phyloP scores from a whole-genome alignment of 1,140 invertebrate species.

The Tetragnatha versicolor region DNA sequence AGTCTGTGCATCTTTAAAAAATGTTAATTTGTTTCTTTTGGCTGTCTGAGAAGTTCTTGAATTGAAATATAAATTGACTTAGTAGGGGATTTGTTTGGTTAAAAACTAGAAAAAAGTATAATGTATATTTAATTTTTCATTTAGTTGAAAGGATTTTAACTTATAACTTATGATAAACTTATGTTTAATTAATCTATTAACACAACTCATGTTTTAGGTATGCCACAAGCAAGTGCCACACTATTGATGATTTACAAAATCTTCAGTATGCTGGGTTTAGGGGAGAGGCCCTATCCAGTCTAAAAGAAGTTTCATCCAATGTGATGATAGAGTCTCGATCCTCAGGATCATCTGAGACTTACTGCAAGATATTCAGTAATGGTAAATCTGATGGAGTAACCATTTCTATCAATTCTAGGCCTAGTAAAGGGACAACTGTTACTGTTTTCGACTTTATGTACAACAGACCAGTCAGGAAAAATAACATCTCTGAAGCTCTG shows the following conservation, averaged over 20 bases:
- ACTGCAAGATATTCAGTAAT: constrained; percentile 65
- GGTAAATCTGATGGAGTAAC: constrained; percentile 62
- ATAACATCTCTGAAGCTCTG: constrained; percentile 66
- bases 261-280: constrained; percentile 70
- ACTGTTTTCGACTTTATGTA: constrained; percentile 71
- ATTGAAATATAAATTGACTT: too few relatives aligned
- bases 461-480: constrained; percentile 71
- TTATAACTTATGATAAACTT: too few relatives aligned
- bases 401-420: constrained; percentile 62
- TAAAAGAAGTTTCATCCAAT: constrained; percentile 67
- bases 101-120: too few relatives aligned
- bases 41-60: too few relatives aligned
- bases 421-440: constrained; percentile 72
- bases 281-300: constrained; percentile 73
- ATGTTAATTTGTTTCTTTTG: too few relatives aligned
- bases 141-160: too few relatives aligned
- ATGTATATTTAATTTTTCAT: too few relatives aligned
- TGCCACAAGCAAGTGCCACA: constrained; percentile 71
- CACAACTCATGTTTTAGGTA: too few relatives aligned
- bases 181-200: too few relatives aligned
- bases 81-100: too few relatives aligned
- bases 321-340: constrained; percentile 69
- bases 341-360: constrained; percentile 64
- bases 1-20: too few relatives aligned
- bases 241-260: constrained; percentile 66